phyloP scores from a whole-genome alignment of 2,797 vertebrate species.

The Pipistrellus pygmaeus region DNA sequence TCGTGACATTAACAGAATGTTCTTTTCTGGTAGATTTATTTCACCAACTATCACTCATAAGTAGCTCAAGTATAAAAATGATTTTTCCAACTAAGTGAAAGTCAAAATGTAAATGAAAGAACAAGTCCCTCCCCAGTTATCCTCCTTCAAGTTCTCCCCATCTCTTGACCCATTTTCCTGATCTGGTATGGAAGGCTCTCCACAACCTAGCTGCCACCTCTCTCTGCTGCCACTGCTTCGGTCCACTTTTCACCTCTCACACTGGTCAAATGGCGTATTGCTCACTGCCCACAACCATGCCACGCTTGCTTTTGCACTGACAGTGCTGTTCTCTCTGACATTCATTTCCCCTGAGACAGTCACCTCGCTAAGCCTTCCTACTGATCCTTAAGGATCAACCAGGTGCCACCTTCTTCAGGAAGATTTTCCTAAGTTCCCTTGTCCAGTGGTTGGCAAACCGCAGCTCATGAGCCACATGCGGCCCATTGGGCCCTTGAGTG shows the following conservation, averaged over 20 bases:
- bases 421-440: neutral
- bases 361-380: neutral
- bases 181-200: neutral
- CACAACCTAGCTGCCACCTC: neutral
- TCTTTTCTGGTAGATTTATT: neutral
- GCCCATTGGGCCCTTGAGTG: too few relatives aligned
- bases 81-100: neutral
- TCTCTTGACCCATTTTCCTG: neutral
- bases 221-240: neutral
- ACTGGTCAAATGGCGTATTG: neutral
- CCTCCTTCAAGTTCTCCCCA: neutral
- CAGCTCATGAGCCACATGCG: too few relatives aligned
- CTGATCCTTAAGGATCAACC: neutral
- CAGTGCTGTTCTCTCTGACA: neutral
- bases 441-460: too few relatives aligned
- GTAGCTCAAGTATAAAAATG: neutral
- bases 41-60: neutral
- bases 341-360: neutral
- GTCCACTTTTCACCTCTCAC: neutral
- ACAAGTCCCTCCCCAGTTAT: neutral
- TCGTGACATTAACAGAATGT: neutral
- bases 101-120: slow-evolving; percentile 10
- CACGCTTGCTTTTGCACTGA: neutral
- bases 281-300: neutral
- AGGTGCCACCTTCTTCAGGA: neutral